Base-by-base conservation (phyloP, 2,113 vertebrate genomes). In the Acrocephalus kingi region DNA sequence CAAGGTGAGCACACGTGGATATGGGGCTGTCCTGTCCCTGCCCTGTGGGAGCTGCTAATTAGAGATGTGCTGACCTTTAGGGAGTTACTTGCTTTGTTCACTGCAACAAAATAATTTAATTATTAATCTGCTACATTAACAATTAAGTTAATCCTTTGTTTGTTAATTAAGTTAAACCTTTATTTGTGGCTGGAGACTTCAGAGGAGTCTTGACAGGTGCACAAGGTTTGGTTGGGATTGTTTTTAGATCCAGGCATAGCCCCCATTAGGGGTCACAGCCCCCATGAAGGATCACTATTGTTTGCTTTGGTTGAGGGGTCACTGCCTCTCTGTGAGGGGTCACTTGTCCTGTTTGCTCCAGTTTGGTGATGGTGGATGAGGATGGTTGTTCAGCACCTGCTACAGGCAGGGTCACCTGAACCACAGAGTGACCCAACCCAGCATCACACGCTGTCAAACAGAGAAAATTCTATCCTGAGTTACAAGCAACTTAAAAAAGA, bases 401-500 rank as follows among this genome's bases (percentile, higher is more conserved):
- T 33, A 12, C 48, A 7, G 13, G 46, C 18, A 59, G 37, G 33
- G 43, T 24, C 39, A 41, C 19, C 28, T 43, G 46, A 17, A 48
- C 18, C 27, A 15, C 17, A 13, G 52, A 20, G 49, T 7, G 61
- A 69, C 66, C 55, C 78, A 37, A 13, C 11, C 58, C 48, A 48
- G 55, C n/a, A 25, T 9, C 22, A 8, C 2, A 28, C 1, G 0
- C 43, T 72, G 35, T 33, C 45, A 33, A 15, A 56, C 4, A 4
- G 69, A 69, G n/a, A 49, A 62, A 21, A 58, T 62, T 35, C 58
- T 37, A 4, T 27, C 56, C 16, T 11, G 62, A 56, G 46, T 13
- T 37, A 48, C 2, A 6, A 35, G 41, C 41, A 59, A 30, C 21
- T 22, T 25, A 46, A 10, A 23, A 54, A 64, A 51, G 41, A 66